phyloP scores from a whole-genome alignment of 2,888 invertebrate species.

The Criorhina ranunculi region DNA sequence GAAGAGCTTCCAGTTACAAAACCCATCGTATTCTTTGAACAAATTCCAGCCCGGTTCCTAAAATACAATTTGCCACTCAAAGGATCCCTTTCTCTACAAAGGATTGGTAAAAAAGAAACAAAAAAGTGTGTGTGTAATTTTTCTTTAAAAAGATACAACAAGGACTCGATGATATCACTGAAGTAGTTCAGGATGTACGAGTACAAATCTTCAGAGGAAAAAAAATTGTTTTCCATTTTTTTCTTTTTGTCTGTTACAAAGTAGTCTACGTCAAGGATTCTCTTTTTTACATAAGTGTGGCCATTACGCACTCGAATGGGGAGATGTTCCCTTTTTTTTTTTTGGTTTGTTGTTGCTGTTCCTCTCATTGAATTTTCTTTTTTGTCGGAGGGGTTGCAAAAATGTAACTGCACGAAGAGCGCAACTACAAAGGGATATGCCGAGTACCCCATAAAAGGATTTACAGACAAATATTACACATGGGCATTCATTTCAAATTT shows the following conservation, averaged over 20 bases:
- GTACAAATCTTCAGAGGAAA: constrained; percentile 45
- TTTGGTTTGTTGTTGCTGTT: not conserved
- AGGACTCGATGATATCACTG: constrained; percentile 48
- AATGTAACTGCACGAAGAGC: constrained; percentile 65
- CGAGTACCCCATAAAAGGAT: constrained; percentile 72
- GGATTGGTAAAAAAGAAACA: not conserved
- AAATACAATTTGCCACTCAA: constrained; percentile 19
- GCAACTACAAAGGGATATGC: constrained; percentile 69
- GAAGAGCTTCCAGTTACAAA: too few species aligned
- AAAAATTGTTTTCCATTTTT: constrained; percentile 8
- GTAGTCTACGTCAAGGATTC: constrained; percentile 57
- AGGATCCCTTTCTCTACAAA: not conserved
- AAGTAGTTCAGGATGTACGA: constrained; percentile 54
- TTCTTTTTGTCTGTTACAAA: constrained; percentile 29
- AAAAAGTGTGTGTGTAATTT: not conserved
- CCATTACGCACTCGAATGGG: constrained; percentile 75
- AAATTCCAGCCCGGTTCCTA: constrained; percentile 1
- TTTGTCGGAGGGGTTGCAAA: constrained; percentile 63
- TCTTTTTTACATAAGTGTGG: constrained; percentile 66
- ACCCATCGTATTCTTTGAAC: too few species aligned
- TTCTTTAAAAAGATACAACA: constrained; percentile 1
- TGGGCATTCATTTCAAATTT: constrained; percentile 45
- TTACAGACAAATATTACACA: constrained; percentile 73
- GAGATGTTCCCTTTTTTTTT: constrained; percentile 41
- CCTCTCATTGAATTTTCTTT: constrained; percentile 58